Conservation (phyloP, 2,888 invertebrate species). For the Panzeria rudis region DNA sequence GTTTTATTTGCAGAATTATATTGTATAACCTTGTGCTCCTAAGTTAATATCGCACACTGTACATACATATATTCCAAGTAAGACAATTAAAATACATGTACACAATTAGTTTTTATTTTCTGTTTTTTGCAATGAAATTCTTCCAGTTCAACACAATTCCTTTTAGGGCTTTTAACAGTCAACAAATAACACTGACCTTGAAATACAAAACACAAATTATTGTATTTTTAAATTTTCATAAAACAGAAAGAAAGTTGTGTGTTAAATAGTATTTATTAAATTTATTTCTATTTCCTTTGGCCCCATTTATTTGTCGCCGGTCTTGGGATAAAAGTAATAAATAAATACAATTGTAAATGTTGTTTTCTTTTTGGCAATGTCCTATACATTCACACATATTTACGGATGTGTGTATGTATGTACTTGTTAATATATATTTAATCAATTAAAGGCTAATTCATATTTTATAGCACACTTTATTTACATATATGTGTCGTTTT, state of each 20-base stretch:
- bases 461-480: background rate
- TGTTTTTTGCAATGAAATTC: conserved; percentile 42
- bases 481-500: too few relatives aligned
- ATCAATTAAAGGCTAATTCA: conserved; percentile 9
- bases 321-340: conserved; percentile 48
- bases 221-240: conserved; percentile 3
- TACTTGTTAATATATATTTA: background rate
- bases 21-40: background rate
- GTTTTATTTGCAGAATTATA: background rate
- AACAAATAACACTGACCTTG: conserved; percentile 68
- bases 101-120: background rate
- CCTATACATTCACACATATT: background rate
- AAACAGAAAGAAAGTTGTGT: conserved; percentile 39
- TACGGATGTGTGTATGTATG: background rate
- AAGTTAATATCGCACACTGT: background rate
- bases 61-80: conserved; percentile 6
- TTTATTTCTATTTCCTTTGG: conserved; percentile 66
- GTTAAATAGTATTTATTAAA: conserved; percentile 38
- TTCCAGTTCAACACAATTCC: conserved; percentile 44
- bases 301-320: conserved; percentile 71
- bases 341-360: conserved; percentile 54
- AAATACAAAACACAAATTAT: conserved; percentile 25
- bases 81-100: conserved; percentile 36
- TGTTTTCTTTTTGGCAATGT: conserved; percentile 57
- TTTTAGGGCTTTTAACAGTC: conserved; percentile 40